Base-by-base conservation (phyloP, 1,140 invertebrate genomes). In the Pseudomyrmex gracilis region DNA sequence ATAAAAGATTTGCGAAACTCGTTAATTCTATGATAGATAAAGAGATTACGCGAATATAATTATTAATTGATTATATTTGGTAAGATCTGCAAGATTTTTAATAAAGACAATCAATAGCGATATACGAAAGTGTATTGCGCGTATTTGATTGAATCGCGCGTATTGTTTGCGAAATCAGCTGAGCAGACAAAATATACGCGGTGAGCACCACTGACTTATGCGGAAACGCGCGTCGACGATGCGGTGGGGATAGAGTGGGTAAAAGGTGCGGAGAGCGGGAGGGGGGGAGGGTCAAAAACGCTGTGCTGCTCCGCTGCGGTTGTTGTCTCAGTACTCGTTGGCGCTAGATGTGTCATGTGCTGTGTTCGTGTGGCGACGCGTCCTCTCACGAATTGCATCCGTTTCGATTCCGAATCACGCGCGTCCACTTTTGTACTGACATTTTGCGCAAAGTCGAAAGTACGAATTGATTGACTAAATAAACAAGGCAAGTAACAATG, bases 161-260 rank as follows among this genome's bases (percentile, higher is more conserved):
- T 51, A 51, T 0, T 24, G 13, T 58, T 4, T 3, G 17, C 8
- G 10, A 47, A 60, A 13, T 2, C 34, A 20, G 15, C n/a, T 12
- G 17, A 64, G 22, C 22, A 22, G 2, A 17, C n/a, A 24, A 24
- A 12, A 9, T 24, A 10, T 34, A 34, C 34, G 5, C 34, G 22
- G 1, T 66, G 60, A 76, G 73, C 60, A 76, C 70, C 78, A 84
- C 87, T 88, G 87, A 4, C 2, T 64, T 51, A 88, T 85, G 84
- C 78, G 77, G 87, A 88, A 87, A 82, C 13, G 53, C 9, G 55
- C 7, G 4, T 2, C 0, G 5, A 5, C 20, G 22, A 70, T 45
- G 64, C 84, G 34, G 78, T 45, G 58, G 87, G 87, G 87, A 86
- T 88, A 12, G 87, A 5, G 22, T 49, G 58, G 77, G 1, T n/a